Evolutionary conservation across 37 sponge, comb jelly and placozoan species (phyloP).

Genomic region (Beroe ovata): DNA sequence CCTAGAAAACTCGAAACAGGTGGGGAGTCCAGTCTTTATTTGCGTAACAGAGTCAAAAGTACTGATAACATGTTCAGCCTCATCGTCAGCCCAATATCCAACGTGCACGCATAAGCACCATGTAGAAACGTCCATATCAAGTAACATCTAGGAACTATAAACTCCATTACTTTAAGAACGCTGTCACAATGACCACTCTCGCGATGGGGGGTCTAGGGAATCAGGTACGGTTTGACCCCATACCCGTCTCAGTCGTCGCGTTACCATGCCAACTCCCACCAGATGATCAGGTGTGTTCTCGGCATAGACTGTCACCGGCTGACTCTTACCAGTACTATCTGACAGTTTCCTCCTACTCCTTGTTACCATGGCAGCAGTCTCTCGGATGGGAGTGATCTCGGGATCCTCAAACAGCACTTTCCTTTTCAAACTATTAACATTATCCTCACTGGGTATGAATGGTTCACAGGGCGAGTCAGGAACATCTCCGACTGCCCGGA

Average conservation of each 20-base stretch:
- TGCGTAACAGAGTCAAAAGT: too few species aligned
- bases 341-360: not conserved
- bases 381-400: not conserved
- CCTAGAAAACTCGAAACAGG: too few species aligned
- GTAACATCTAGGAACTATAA: too few species aligned
- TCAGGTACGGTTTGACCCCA: not conserved
- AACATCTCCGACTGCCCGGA: not conserved
- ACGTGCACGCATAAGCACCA: too few species aligned
- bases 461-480: not conserved
- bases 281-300: constrained; percentile 52
- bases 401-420: constrained; percentile 9
- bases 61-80: too few species aligned
- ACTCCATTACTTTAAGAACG: too few species aligned
- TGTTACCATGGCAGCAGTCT: not conserved
- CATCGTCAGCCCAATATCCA: too few species aligned
- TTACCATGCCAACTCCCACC: constrained; percentile 8
- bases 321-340: not conserved
- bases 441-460: not conserved
- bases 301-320: not conserved
- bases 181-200: too few species aligned
- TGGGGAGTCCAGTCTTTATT: too few species aligned
- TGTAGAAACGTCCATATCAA: too few species aligned
- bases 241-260: constrained; percentile 2
- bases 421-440: not conserved
- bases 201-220: not conserved